Percentiles rank a stretch among this genome's conserved stretches.
These are phyloP conservation scores for Tyria jacobaeae DNA, from an alignment of 2,888 invertebrate genomes.

Conservation along the genomic window DNA sequence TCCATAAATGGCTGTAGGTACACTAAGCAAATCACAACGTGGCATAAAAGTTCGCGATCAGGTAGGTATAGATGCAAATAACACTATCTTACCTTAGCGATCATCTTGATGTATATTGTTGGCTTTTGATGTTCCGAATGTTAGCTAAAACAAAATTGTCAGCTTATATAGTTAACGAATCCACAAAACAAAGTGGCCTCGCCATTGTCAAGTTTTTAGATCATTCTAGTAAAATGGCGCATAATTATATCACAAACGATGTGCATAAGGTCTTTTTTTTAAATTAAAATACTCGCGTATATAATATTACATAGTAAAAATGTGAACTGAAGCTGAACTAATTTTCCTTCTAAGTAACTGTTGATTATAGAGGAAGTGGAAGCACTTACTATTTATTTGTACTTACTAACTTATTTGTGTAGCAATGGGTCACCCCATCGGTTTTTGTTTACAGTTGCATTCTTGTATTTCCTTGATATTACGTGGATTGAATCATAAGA, in stretches of 20 bases:
- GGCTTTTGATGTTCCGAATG: conserved; percentile 62
- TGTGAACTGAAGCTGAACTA: conserved; percentile 54
- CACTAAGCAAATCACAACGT: conserved; percentile 15
- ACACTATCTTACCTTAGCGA: conserved; percentile 66
- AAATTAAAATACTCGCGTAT: conserved; percentile 49
- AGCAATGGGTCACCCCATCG: conserved; percentile 12
- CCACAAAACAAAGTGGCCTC: conserved; percentile 67
- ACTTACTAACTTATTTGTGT: no score
- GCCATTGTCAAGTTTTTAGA: conserved; percentile 66
- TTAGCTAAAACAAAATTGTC: conserved; percentile 55
- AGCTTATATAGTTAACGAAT: conserved; percentile 70
- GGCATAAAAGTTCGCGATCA: not conserved
- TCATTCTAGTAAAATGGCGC: conserved; percentile 57
- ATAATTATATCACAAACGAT: conserved; percentile 57
- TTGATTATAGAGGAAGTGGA: conserved; percentile 41
- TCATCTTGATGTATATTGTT: conserved; percentile 63
- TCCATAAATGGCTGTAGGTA: no score
- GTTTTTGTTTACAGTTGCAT: not conserved
- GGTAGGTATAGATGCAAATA: conserved; percentile 17
- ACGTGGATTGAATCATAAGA: not conserved
- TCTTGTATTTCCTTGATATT: not conserved
- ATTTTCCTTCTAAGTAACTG: conserved; percentile 32
- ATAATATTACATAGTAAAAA: conserved; percentile 45
- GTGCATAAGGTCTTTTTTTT: conserved; percentile 53
- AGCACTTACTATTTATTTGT: no score